A percentile compares a stretch with the other conserved stretches of the same genome.
phyloP scores from a whole-genome alignment of 2,888 invertebrate species.

The Ophraella communa region DNA sequence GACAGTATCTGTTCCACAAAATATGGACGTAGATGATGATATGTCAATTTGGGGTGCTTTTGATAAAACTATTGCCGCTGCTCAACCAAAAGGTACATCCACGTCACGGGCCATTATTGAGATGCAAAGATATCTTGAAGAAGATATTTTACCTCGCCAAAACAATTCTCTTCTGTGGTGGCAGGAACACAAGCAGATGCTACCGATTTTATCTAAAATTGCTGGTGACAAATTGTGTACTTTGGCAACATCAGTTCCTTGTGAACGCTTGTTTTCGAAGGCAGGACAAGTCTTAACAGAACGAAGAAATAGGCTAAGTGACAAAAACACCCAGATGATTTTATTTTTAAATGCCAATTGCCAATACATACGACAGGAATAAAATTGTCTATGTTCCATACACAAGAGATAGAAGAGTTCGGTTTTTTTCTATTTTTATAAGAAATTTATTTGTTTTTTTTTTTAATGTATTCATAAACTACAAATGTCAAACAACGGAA shows the following conservation, averaged over 20 bases:
- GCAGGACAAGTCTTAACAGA: background rate
- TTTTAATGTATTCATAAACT: too few species aligned
- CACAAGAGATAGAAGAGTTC: too few species aligned
- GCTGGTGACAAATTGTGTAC: conserved; percentile 9
- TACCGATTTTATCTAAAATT: conserved; percentile 3
- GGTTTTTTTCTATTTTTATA: too few species aligned
- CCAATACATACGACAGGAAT: too few species aligned
- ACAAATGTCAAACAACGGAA: too few species aligned
- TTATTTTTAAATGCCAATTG: background rate
- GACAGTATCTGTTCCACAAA: background rate
- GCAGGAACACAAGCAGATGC: too few species aligned
- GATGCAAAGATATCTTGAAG: conserved; percentile 22
- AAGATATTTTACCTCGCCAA: conserved; percentile 5
- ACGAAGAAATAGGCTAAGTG: background rate
- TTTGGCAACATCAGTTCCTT: background rate
- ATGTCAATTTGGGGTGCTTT: too few species aligned
- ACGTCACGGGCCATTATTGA: conserved; percentile 16
- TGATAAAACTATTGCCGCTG: conserved; percentile 1
- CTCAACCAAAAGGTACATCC: conserved; percentile 6
- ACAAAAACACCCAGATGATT: background rate
- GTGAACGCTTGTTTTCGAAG: background rate
- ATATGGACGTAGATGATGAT: too few species aligned
- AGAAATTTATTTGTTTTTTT: too few species aligned
- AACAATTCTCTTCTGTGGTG: background rate
- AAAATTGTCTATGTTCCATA: too few species aligned